Percentiles rank a stretch among this genome's conserved stretches.
These are phyloP conservation scores for Kryphioiulus occultus DNA, from an alignment of 2,888 invertebrate species.

Conservation along the genomic window DNA sequence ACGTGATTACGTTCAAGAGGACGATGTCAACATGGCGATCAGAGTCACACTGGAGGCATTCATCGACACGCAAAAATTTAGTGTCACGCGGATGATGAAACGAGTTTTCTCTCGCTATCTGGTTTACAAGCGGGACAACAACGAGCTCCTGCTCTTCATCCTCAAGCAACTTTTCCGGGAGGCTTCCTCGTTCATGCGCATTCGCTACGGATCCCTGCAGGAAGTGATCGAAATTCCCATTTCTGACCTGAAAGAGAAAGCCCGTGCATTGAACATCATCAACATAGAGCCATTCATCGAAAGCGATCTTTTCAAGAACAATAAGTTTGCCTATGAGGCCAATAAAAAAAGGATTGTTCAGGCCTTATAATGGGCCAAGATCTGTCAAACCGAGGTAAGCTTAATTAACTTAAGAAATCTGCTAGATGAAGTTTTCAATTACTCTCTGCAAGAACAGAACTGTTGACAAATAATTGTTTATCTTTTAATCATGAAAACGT, in stretches of 20 bases:
- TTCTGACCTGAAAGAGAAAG: conserved; percentile 81
- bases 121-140: conserved; percentile 92
- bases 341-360: conserved; percentile 87
- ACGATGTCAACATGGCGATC: conserved; percentile 97
- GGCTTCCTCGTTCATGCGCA: conserved; percentile 77
- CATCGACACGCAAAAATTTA: conserved; percentile 98
- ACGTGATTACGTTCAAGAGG: conserved; percentile 86
- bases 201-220: conserved; percentile 66
- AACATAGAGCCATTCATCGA: conserved; percentile 91
- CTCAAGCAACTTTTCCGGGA: conserved; percentile 91
- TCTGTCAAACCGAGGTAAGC: background rate
- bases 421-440: no score
- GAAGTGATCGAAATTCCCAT: conserved; percentile 82
- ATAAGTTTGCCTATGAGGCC: conserved; percentile 85
- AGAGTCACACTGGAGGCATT: conserved; percentile 98
- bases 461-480: no score
- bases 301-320: conserved; percentile 85
- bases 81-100: conserved; percentile 95
- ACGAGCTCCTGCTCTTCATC: conserved; percentile 93
- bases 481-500: background rate
- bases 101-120: conserved; percentile 94
- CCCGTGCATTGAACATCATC: conserved; percentile 87
- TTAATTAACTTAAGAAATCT: background rate
- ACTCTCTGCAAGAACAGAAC: no score
- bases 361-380: conserved; percentile 60